Evolutionary conservation across 2,888 invertebrate species (phyloP), one percentile per base, ranked within the genome.

Genomic region (Diplolepis rosae): DNA sequence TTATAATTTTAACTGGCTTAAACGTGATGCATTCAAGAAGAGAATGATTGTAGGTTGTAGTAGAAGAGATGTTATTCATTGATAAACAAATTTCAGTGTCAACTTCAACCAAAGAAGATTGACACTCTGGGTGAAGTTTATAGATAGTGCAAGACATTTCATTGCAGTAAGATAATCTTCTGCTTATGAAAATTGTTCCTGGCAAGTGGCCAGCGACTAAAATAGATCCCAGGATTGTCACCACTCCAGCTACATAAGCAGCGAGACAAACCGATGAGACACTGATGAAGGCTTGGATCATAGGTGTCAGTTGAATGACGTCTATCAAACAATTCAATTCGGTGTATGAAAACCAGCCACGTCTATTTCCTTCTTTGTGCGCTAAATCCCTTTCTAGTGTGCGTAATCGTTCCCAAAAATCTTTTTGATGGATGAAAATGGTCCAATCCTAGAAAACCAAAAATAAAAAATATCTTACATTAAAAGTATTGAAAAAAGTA

Each of bases 281-380:
- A 69, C 91, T 90, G 15, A 91, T 78, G 48, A 92, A 72, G 52
- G 90, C 89, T 71, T 91, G 90, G 28, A 91, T 84, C 15, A 93
- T 78, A n/a, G 90, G 86, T 27, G 89, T 79, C 51, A 91, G 80
- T 71, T 91, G 91, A 68, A 90, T 83, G 30, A 88, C 87, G 69
- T 89, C 88, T 65, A 92, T 85, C 27, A 93, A 83, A 73, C 91
- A 92, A 78, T 91, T 89, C 68, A 96, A 89, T 90, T 97, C 96
- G 0, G 93, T 91, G 85, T 96, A 96, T 0, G 96, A 95, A 84
- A 94, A 94, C 93, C 94, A 95, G 1, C 96, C 96, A 27, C 96
- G 91, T 76, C 91, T 89, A 35, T 88, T 88, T 13, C 94, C 95
- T 90, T 96, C 94, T 81, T 92, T 92, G 78, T 92, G 90, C 4